Evolutionary conservation across 1,140 invertebrate species (phyloP).

Genomic region (Hirudo medicinalis): DNA sequence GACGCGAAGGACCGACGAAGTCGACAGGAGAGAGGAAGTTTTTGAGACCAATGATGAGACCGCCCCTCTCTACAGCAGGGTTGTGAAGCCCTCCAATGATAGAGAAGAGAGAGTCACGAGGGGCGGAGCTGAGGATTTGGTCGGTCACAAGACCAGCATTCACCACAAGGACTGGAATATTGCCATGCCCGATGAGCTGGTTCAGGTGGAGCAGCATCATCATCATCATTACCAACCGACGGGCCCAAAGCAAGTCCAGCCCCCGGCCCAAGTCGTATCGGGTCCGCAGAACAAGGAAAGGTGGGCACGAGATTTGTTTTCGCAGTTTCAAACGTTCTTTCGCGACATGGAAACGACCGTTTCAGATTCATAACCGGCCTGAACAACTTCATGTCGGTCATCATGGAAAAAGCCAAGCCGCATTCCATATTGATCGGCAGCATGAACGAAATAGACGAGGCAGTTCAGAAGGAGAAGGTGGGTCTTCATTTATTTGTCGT

Average conservation of each 20-base stretch:
- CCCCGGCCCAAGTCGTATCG: background rate
- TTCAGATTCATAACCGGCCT: constrained; percentile 10
- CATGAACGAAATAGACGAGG: constrained; percentile 23
- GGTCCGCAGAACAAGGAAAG: background rate
- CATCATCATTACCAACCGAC: background rate
- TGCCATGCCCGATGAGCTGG: background rate
- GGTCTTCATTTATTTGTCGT: no score
- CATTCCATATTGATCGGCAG: background rate
- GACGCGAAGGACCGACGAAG: background rate
- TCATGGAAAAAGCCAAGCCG: constrained; percentile 1
- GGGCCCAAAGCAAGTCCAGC: background rate
- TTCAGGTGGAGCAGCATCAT: background rate
- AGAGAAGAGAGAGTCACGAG: background rate
- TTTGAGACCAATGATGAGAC: background rate
- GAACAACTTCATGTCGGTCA: background rate
- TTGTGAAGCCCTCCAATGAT: background rate
- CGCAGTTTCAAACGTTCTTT: background rate
- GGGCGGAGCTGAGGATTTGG: no score
- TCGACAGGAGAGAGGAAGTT: background rate
- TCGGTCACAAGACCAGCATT: no score
- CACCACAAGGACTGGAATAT: constrained; percentile 1
- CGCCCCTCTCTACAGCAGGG: background rate
- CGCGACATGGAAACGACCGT: no score
- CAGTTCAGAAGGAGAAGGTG: constrained; percentile 25
- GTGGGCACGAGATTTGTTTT: background rate